Evolutionary conservation across 2,888 invertebrate species (phyloP).

Genomic region (Hydriomena furcata): DNA sequence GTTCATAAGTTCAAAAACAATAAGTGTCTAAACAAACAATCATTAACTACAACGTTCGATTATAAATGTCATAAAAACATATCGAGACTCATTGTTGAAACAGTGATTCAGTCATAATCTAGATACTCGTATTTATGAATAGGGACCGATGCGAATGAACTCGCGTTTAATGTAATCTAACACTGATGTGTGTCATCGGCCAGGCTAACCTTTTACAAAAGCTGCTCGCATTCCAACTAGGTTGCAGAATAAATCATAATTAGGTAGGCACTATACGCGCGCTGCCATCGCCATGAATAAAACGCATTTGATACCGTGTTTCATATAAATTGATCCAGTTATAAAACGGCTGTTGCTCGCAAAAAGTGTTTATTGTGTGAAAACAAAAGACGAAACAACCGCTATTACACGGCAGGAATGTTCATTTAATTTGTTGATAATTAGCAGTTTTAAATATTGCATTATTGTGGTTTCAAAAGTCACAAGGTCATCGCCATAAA

Average conservation of each 20-base stretch:
- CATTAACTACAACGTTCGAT: constrained; percentile 41
- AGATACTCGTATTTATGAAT: constrained; percentile 71
- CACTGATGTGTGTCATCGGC: constrained; percentile 74
- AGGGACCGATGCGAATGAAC: constrained; percentile 78
- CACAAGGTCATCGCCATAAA: constrained; percentile 35
- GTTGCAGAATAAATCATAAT: constrained; percentile 34
- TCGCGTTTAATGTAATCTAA: constrained; percentile 74
- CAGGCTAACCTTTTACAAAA: constrained; percentile 75
- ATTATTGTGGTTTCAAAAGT: constrained; percentile 28
- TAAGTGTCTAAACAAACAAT: neutral
- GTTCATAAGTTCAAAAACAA: neutral
- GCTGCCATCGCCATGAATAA: constrained; percentile 14
- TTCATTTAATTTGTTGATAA: constrained; percentile 26
- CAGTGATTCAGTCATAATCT: constrained; percentile 71
- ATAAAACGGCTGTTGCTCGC: constrained; percentile 23
- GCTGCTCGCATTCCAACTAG: constrained; percentile 51
- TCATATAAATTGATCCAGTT: constrained; percentile 24
- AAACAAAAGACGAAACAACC: constrained; percentile 19
- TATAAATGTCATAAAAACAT: constrained; percentile 39
- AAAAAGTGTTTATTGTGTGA: constrained; percentile 14
- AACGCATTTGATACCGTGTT: constrained; percentile 6
- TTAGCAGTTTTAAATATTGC: constrained; percentile 30
- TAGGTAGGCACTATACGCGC: constrained; percentile 6
- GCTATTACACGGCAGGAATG: constrained; percentile 18
- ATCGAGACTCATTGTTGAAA: constrained; percentile 58